phyloP scores from a whole-genome alignment of 1,140 invertebrate species.

The Rhopalosiphum maidis region DNA sequence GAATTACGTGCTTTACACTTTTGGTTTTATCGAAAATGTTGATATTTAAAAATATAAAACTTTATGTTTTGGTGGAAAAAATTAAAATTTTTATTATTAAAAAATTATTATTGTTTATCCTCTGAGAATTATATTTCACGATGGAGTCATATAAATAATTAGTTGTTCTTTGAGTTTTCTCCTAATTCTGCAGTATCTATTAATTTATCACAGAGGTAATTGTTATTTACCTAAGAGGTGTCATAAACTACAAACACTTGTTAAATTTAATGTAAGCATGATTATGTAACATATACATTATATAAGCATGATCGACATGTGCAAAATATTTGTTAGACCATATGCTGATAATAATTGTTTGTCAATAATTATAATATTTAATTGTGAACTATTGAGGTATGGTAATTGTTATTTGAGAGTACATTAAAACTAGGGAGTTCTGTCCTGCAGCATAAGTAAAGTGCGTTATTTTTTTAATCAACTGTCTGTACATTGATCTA shows the following conservation, averaged over 20 bases:
- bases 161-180: background rate
- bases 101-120: no score
- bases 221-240: background rate
- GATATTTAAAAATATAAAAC: background rate
- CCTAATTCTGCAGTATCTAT: background rate
- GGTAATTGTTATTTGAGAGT: background rate
- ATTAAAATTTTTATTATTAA: no score
- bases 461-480: background rate
- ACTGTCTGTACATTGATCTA: background rate
- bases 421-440: background rate
- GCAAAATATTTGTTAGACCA: background rate
- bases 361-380: background rate
- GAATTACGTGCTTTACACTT: background rate
- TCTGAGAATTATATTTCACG: no score
- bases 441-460: background rate
- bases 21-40: background rate
- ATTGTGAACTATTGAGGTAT: background rate
- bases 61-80: background rate
- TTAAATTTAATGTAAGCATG: background rate
- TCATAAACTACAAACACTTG: background rate
- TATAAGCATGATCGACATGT: background rate
- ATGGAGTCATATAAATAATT: background rate
- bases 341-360: background rate
- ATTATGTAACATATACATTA: background rate
- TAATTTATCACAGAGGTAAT: background rate